Evolutionary conservation across 2,113 vertebrate species (phyloP).

Genomic region (Crotophaga sulcirostris): DNA sequence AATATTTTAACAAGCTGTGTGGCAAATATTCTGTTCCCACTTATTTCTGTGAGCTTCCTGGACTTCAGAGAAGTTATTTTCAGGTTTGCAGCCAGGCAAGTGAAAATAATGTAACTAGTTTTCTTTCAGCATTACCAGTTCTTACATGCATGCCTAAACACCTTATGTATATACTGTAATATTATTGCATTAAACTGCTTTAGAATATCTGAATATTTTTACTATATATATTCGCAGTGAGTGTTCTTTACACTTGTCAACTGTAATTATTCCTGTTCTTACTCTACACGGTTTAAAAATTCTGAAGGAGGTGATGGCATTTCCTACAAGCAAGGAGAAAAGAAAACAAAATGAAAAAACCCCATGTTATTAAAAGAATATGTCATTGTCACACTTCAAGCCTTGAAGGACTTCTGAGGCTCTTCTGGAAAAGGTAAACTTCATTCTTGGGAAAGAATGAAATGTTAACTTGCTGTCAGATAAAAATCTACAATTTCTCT

Average conservation of each 20-base stretch:
- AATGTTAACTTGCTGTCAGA: background rate
- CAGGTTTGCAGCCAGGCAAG: background rate
- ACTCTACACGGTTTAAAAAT: conserved; percentile 25
- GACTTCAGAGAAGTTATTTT: conserved; percentile 1
- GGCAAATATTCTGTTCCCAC: background rate
- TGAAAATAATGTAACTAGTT: background rate
- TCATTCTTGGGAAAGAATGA: background rate
- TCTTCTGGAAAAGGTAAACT: background rate
- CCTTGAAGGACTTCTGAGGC: background rate
- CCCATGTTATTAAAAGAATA: conserved; percentile 21
- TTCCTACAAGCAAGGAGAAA: conserved; percentile 21
- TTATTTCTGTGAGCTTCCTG: background rate
- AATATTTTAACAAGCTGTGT: background rate
- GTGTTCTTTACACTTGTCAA: conserved; percentile 40
- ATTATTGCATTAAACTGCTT: background rate
- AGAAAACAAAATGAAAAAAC: background rate
- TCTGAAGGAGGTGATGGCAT: conserved; percentile 26
- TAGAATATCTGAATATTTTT: conserved; percentile 14
- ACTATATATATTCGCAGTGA: background rate
- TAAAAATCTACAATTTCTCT: background rate
- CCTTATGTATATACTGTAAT: background rate
- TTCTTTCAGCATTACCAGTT: background rate
- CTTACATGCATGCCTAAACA: background rate
- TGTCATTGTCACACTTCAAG: background rate
- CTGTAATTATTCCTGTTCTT: conserved; percentile 34